Base-by-base conservation (phyloP, 2,113 vertebrate species). In the Boulengeromyrus knoepffleri region DNA sequence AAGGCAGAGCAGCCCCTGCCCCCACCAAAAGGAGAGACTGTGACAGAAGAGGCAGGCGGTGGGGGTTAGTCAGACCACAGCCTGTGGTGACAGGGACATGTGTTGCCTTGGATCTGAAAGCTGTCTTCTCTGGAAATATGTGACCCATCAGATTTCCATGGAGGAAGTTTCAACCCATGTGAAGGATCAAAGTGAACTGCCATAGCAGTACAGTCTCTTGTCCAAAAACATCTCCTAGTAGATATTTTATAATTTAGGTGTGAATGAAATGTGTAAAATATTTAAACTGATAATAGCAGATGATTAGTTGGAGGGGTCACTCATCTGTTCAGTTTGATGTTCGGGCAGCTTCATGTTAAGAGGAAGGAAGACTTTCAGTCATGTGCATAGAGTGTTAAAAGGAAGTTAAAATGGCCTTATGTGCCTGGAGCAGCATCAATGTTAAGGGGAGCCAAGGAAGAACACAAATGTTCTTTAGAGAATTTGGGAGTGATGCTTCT, bases 41-140 rank as follows among this genome's bases (percentile, higher is more conserved):
- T 39, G 70, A 36, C 15, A 2, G 13, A 80, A 19, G 62, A 70
- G n/a, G 62, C 62, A 70, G n/a, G 62, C n/a, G 1, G 62, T 31
- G 74, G 74, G 74, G 74, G 13, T 39, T 80, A 80, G 74, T 80
- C 74, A 80, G 36, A 19, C 74, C 15, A 6, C 74, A 80, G 74
- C 36, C 17, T 80, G 15, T 17, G 36, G 74, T 80, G 36, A 80
- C 36, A 42, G 74, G 36, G 74, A 42, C 74, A 80, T 80, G 74
- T 80, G 74, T 15, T 80, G 74, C 74, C 74, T 80, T 80, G 74
- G 74, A 80, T 80, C 36, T 19, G 74, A 80, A 80, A 80, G 74
- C 74, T 42, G 36, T 39, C 74, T 42, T 80, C 74, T 80, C 74
- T 19, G 36, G 15, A 42, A 80, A 19, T 42, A 42, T 80, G 31